Conservation (phyloP, 2,797 vertebrate species). For the Brachyrhaphis roseni region DNA sequence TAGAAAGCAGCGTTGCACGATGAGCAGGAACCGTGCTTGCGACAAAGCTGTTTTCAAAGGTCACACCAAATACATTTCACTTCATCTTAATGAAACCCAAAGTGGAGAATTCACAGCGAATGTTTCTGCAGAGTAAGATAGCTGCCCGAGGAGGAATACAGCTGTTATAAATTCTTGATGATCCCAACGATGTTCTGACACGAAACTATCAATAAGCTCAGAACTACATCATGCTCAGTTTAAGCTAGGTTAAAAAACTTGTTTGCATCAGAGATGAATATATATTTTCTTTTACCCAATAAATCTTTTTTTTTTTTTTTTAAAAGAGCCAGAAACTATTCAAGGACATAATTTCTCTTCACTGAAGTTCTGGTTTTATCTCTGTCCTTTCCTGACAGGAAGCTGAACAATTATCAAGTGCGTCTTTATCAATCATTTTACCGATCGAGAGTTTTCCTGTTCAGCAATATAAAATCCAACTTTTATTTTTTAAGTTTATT, state of each 20-base stretch:
- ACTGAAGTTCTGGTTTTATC: conserved; percentile 17
- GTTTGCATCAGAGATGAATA: conserved; percentile 17
- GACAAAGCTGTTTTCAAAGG: conserved; percentile 40
- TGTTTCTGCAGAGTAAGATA: conserved; percentile 66
- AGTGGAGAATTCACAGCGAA: conserved; percentile 58
- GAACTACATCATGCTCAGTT: conserved; percentile 38
- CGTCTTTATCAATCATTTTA: neutral
- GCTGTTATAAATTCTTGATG: conserved; percentile 75
- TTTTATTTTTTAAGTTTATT: neutral
- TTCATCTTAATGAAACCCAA: conserved; percentile 51
- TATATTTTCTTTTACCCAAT: conserved; percentile 14
- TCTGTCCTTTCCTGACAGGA: conserved; percentile 1
- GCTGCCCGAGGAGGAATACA: conserved; percentile 62
- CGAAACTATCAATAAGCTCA: conserved; percentile 66
- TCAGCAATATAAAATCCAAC: conserved; percentile 6
- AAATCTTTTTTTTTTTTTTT: conserved; percentile 12
- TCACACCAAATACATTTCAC: conserved; percentile 45
- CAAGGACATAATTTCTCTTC: neutral
- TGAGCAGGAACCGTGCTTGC: conserved; percentile 32
- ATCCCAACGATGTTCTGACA: conserved; percentile 58
- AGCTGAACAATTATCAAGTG: conserved; percentile 7
- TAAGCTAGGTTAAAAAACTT: conserved; percentile 32
- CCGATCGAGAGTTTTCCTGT: conserved; percentile 12
- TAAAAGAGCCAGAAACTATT: conserved; percentile 43
- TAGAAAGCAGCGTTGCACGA: conserved; percentile 21